Base-by-base conservation (phyloP, 2,113 vertebrate genomes). In the Pygoscelis adeliae region DNA sequence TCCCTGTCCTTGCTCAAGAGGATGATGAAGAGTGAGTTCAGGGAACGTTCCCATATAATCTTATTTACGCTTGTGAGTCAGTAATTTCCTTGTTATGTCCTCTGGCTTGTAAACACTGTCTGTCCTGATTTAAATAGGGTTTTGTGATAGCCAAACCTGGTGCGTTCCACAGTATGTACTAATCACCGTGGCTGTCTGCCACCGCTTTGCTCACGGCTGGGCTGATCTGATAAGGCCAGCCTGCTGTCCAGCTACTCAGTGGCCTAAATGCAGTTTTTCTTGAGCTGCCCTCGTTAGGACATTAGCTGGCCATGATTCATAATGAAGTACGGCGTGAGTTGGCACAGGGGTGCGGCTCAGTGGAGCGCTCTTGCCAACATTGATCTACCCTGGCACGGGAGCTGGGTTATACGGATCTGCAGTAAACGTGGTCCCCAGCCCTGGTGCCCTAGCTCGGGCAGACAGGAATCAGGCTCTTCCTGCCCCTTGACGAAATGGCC, bases 1-100 rank as follows among this genome's bases (percentile, higher is more conserved):
- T 89, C 94, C 78, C 55, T 5, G 6, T 65, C 73, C 93, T 96
- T 96, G 62, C 92, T 77, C 71, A 86, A 95, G 82, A 88, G 66
- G 82, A 71, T 97, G 96, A 97, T 97, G 96, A 95, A 87, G 81
- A 93, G 44, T 85, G 88, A 94, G 78, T 85, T 93, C 81, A 89
- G 89, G 27, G 95, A 89, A 91, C 18, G 38, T 91, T 96, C 94
- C 93, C 90, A 30, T 90, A 10, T 95, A 97, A 96, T 95, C 73
- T 91, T 90, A 86, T 80, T 90, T 95, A 85, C 4, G 6, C 49
- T 87, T 83, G 55, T 97, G 95, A 97, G 90, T 96, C 95, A 94
- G 83, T 96, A 47, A 81, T 71, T 91, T 95, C 84, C 87, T 88
- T 94, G 70, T 50, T 85, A 66, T 40, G 61, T 86, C 90, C 82